Evolutionary conservation across 2,797 vertebrate species (phyloP).

Genomic region (Hippocampus kuda): DNA sequence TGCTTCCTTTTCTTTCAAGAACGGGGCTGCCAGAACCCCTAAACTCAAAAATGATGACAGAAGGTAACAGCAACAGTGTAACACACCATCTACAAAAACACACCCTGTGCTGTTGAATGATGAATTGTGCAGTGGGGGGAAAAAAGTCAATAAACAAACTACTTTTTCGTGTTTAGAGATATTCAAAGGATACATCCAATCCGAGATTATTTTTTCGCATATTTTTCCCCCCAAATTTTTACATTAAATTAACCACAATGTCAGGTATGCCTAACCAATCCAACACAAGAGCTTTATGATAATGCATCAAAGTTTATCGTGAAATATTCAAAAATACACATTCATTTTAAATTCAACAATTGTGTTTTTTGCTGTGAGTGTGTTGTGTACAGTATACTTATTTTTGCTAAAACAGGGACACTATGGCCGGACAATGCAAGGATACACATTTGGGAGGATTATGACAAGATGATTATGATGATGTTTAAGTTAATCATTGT

Average conservation of each 20-base stretch:
- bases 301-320: background rate
- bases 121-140: background rate
- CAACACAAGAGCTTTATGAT: background rate
- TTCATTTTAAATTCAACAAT: background rate
- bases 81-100: background rate
- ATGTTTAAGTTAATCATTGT: background rate
- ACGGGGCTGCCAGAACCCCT: conserved; percentile 52
- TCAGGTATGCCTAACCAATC: background rate
- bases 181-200: background rate
- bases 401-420: background rate
- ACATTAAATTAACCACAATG: background rate
- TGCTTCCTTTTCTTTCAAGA: conserved; percentile 54
- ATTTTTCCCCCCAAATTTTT: too few relatives aligned
- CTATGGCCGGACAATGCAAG: background rate
- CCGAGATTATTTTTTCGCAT: too few relatives aligned
- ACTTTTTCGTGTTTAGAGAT: background rate
- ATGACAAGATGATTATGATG: background rate
- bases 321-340: background rate
- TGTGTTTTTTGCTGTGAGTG: background rate
- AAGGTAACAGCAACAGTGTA: background rate
- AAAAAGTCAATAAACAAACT: background rate
- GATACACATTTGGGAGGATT: background rate
- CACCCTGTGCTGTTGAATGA: background rate
- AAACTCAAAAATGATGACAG: background rate
- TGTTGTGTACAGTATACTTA: background rate